phyloP scores from a whole-genome alignment of 2,797 vertebrate genomes.

The Perodicticus potto region DNA sequence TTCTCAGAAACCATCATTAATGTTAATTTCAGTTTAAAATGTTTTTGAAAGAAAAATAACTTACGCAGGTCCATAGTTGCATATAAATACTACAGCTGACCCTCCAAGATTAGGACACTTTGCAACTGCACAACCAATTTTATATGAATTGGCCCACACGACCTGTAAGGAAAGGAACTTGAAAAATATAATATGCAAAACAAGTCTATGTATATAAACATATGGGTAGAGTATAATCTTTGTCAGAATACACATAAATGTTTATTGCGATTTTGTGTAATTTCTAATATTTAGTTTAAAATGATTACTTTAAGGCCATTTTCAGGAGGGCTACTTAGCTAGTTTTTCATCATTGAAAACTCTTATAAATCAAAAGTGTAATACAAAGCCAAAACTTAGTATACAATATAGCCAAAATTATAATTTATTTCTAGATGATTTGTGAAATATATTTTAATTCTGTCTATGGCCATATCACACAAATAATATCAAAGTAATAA shows the following conservation, averaged over 20 bases:
- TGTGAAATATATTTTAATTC: slow-evolving; percentile 37
- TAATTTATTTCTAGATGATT: slow-evolving; percentile 19
- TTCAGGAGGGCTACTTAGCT: not conserved
- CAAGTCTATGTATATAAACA: not conserved
- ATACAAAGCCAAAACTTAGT: not conserved
- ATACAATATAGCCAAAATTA: not conserved
- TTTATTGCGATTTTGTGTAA: not conserved
- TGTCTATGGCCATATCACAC: not conserved
- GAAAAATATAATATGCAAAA: slow-evolving; percentile 42
- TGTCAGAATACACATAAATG: not conserved
- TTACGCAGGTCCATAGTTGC: slow-evolving; percentile 82
- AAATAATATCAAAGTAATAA: not conserved
- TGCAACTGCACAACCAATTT: slow-evolving; percentile 86
- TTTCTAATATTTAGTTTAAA: slow-evolving; percentile 30
- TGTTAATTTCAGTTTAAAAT: slow-evolving; percentile 42
- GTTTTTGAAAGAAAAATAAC: slow-evolving; percentile 66
- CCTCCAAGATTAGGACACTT: slow-evolving; percentile 58
- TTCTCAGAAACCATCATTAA: slow-evolving; percentile 39
- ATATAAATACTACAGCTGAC: slow-evolving; percentile 45
- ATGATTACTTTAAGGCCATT: slow-evolving; percentile 10
- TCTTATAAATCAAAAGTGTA: slow-evolving; percentile 31
- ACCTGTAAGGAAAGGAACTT: slow-evolving; percentile 83
- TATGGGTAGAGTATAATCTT: not conserved
- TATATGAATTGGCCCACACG: slow-evolving; percentile 86
- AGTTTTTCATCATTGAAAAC: slow-evolving; percentile 17